Conservation (phyloP, 2,797 vertebrate genomes). For the Melopsittacus undulatus region DNA sequence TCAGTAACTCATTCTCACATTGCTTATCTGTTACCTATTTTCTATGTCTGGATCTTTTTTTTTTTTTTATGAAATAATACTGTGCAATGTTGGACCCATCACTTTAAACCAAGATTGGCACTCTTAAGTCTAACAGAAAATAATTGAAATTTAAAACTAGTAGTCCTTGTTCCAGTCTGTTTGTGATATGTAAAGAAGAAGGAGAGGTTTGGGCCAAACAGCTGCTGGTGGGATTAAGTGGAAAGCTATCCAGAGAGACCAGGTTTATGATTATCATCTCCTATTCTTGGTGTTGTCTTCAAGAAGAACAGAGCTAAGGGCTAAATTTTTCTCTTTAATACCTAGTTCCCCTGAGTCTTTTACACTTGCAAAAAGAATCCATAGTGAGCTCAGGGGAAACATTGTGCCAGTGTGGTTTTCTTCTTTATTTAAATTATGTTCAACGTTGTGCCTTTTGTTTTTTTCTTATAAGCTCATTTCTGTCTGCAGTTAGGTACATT, state of each 20-base stretch:
- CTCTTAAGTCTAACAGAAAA: constrained; percentile 20
- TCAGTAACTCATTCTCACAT: background rate
- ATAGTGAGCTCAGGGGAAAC: background rate
- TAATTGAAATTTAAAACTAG: constrained; percentile 11
- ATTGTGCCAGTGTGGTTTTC: background rate
- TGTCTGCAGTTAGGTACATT: background rate
- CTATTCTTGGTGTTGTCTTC: constrained; percentile 33
- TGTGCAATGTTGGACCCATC: background rate
- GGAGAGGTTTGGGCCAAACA: constrained; percentile 42
- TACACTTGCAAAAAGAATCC: background rate
- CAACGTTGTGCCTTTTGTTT: background rate
- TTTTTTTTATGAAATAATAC: constrained; percentile 15
- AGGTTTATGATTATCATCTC: constrained; percentile 43
- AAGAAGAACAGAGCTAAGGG: constrained; percentile 8
- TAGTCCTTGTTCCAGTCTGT: background rate
- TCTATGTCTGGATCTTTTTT: background rate
- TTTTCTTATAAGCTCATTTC: background rate
- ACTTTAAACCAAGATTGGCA: background rate
- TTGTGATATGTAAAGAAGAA: constrained; percentile 2
- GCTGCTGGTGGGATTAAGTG: constrained; percentile 50
- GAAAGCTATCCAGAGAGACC: constrained; percentile 31
- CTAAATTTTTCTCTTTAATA: background rate
- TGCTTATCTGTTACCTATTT: constrained; percentile 32
- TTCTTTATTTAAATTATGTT: background rate
- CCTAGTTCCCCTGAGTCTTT: background rate